Evolutionary conservation across 1,140 invertebrate genomes (phyloP), one percentile per base, ranked within the genome.

Genomic region (Diabrotica virgifera): DNA sequence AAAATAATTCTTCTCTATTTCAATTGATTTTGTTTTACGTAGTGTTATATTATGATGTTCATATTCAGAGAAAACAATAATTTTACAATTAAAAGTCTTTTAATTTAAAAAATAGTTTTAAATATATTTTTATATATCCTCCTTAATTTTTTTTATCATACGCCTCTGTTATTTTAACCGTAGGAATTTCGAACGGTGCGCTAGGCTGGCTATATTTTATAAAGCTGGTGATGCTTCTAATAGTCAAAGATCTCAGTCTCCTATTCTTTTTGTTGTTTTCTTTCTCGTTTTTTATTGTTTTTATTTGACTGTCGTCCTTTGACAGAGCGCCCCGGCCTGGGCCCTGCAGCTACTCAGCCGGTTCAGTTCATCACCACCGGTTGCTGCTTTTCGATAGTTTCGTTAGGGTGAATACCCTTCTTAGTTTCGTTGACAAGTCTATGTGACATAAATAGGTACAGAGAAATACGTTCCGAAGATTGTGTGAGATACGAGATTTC

Each of bases 191-290:
- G 8, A 46, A 46, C 40, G n/a, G 40, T 46, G 40, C 40, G n/a
- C 40, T 46, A 46, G 40, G n/a, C 40, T 46, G 40, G n/a, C n/a
- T 5, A 46, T 46, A 46, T 46, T 46, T 46, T 46, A 46, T 46
- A 46, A 46, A 46, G n/a, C 40, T 46, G 40, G 40, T 46, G 40
- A 46, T 46, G 40, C 40, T 46, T 46, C 40, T 46, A 46, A 46
- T 46, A 46, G 40, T 46, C 40, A 46, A 46, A 46, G 40, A 46
- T 46, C 40, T n/a, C 5, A 5, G 8, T 46, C 40, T 46, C 40
- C 40, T 46, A 10, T 46, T 46, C 40, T 10, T 46, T 46, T 46
- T 46, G n/a, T 24, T 24, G 24, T 24, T 24, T 24, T 24, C 24
- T 24, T 24, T 24, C 24, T 24, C 24, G 24, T 46, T 46, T 46